These are phyloP conservation scores for Sula dactylatra DNA, from an alignment of 2,113 vertebrate species.

Conservation along the genomic window DNA sequence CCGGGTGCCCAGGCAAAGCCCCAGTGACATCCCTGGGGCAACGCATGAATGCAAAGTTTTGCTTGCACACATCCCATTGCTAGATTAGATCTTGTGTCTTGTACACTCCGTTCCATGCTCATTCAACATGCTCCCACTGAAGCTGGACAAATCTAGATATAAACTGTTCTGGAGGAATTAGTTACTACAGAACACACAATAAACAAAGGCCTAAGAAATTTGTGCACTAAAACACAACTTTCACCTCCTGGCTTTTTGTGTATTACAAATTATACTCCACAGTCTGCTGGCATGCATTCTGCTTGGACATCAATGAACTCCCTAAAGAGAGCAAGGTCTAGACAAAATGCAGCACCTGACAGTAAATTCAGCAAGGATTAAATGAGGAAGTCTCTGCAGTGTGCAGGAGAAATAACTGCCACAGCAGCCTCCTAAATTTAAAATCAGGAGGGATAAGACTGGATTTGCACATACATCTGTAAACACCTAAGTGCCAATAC, in stretches of 20 bases:
- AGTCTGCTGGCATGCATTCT: background rate
- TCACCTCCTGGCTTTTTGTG: background rate
- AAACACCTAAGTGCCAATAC: background rate
- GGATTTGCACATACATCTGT: background rate
- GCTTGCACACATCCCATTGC: background rate
- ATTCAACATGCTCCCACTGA: background rate
- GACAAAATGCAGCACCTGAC: background rate
- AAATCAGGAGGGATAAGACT: background rate
- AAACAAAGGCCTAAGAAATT: background rate
- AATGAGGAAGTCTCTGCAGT: background rate
- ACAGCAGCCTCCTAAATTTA: background rate
- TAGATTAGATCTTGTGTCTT: background rate
- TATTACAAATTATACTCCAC: background rate
- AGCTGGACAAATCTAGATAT: background rate
- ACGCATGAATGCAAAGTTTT: background rate
- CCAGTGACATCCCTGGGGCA: background rate
- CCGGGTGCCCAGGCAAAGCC: slow-evolving; percentile 22
- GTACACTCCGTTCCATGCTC: background rate
- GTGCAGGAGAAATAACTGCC: background rate
- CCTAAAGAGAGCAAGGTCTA: background rate
- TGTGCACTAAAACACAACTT: background rate
- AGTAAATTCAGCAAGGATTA: background rate
- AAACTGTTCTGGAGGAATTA: slow-evolving; percentile 12
- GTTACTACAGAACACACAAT: background rate
- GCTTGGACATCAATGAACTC: background rate